Conservation (phyloP, 2,113 vertebrate species). For the Miniopterus natalensis region DNA sequence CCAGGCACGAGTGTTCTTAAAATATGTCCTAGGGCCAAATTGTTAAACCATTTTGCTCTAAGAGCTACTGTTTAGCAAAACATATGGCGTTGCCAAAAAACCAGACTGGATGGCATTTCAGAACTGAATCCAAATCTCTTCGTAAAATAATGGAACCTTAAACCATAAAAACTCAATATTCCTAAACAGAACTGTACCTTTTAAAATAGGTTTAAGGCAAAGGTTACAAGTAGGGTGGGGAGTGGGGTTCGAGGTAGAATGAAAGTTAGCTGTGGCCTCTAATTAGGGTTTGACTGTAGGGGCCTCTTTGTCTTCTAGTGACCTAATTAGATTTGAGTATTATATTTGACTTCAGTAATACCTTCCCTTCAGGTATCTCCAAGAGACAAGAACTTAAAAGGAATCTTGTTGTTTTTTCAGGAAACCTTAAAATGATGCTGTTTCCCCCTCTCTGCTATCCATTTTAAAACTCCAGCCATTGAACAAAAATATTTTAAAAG, state of each 20-base stretch:
- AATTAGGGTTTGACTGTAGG: not conserved
- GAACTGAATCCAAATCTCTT: slow-evolving; percentile 55
- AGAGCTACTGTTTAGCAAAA: slow-evolving; percentile 64
- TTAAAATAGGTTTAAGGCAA: not conserved
- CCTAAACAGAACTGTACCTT: slow-evolving; percentile 32
- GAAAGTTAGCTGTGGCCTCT: slow-evolving; percentile 26
- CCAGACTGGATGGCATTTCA: slow-evolving; percentile 38
- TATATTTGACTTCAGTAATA: slow-evolving; percentile 38
- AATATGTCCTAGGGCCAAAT: slow-evolving; percentile 62
- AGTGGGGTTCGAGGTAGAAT: not conserved
- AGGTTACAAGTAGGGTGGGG: not conserved
- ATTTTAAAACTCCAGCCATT: slow-evolving; percentile 38
- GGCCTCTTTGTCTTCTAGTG: not conserved
- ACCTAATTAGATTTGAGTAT: slow-evolving; percentile 18
- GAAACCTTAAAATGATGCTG: slow-evolving; percentile 42
- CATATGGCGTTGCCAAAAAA: slow-evolving; percentile 10
- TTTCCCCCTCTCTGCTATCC: not conserved
- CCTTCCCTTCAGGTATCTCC: not conserved
- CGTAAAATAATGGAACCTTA: slow-evolving; percentile 49
- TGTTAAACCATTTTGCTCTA: slow-evolving; percentile 54
- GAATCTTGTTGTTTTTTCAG: slow-evolving; percentile 45
- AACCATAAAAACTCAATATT: slow-evolving; percentile 37
- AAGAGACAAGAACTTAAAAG: slow-evolving; percentile 50
- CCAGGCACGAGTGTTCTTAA: slow-evolving; percentile 59
- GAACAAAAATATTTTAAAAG: not conserved